Conservation (phyloP, 2,797 vertebrate genomes). For the Synanceia verrucosa region DNA sequence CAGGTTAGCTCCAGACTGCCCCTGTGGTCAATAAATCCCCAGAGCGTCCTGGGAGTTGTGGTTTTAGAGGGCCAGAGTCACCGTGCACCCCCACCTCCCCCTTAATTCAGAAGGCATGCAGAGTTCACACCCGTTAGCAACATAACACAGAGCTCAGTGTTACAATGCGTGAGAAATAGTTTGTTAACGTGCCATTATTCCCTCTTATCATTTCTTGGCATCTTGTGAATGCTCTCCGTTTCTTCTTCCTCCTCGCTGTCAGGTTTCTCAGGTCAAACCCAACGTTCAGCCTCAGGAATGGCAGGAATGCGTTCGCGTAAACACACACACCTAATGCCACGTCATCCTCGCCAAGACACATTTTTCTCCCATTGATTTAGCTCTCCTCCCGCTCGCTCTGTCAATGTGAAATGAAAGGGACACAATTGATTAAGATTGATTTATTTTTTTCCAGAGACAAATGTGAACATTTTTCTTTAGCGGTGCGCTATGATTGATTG, state of each 20-base stretch:
- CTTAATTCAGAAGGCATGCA: background rate
- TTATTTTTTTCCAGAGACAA: constrained; percentile 40
- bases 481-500: constrained; percentile 39
- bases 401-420: constrained; percentile 48
- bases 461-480: constrained; percentile 36
- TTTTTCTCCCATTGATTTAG: constrained; percentile 50
- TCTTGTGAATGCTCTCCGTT: background rate
- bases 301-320: constrained; percentile 50
- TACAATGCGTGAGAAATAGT: background rate
- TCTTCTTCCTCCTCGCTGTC: constrained; percentile 6
- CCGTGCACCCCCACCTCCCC: background rate
- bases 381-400: constrained; percentile 28
- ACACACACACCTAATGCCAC: constrained; percentile 29
- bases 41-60: constrained; percentile 60
- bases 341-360: constrained; percentile 34
- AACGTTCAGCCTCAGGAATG: constrained; percentile 50
- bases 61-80: constrained; percentile 51
- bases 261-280: constrained; percentile 39
- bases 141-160: background rate
- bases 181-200: background rate
- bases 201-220: background rate
- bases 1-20: constrained; percentile 54
- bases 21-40: constrained; percentile 68
- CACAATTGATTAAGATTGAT: constrained; percentile 59
- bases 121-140: constrained; percentile 39